Percentiles rank a stretch among this genome's conserved stretches.
Conservation (phyloP, 2,888 invertebrate species). For the Exocentrus adspersus region DNA sequence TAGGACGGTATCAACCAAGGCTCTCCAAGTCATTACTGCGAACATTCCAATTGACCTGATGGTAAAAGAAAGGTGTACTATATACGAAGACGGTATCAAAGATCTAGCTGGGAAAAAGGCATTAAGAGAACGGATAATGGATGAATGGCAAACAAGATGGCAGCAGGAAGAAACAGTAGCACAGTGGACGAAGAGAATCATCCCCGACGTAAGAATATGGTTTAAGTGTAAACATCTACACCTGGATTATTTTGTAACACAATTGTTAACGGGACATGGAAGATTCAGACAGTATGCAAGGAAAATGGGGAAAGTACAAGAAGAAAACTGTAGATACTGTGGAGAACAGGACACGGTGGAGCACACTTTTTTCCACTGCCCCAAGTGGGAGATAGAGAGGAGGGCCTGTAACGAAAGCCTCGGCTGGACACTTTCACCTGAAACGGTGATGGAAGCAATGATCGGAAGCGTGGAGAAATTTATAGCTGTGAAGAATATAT, state of each 20-base stretch:
- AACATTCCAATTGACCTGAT: background rate
- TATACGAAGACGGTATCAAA: too few relatives aligned
- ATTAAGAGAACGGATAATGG: background rate
- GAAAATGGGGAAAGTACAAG: background rate
- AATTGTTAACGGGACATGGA: constrained; percentile 8
- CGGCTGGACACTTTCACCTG: background rate
- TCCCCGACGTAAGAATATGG: constrained; percentile 3
- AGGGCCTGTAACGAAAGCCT: background rate
- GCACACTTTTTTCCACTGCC: constrained; percentile 31
- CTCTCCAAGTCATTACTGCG: background rate
- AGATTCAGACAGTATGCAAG: background rate
- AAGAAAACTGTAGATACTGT: constrained; percentile 23
- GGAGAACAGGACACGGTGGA: constrained; percentile 16
- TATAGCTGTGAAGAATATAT: too few relatives aligned
- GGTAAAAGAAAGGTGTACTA: background rate
- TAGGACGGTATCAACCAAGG: background rate
- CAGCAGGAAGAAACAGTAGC: background rate
- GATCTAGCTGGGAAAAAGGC: background rate
- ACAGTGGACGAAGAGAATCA: constrained; percentile 15
- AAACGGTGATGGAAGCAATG: too few relatives aligned
- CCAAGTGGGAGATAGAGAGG: constrained; percentile 5
- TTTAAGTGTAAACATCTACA: background rate
- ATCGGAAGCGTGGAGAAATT: too few relatives aligned
- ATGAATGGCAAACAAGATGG: constrained; percentile 33
- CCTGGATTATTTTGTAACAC: constrained; percentile 14